Conservation (phyloP, 2,113 vertebrate genomes). For the Aspidoscelis tigris region DNA sequence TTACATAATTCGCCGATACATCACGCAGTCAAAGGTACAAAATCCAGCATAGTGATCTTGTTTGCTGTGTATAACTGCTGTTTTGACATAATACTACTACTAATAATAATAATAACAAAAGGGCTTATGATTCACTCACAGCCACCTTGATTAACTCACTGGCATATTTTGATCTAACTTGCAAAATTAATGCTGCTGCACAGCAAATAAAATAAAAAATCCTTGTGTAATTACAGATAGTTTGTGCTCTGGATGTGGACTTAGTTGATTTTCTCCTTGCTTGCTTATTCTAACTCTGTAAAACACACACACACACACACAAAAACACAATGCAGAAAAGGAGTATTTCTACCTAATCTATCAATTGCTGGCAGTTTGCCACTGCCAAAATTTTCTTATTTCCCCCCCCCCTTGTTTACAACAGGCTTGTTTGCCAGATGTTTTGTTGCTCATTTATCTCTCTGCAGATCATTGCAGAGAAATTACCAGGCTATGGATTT, state of each 20-base stretch:
- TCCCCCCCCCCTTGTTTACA: conserved; percentile 54
- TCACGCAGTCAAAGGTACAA: too few relatives aligned
- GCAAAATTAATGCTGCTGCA: not conserved
- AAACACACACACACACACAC: not conserved
- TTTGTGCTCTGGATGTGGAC: conserved; percentile 3
- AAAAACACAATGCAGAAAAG: conserved; percentile 30
- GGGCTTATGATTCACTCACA: not conserved
- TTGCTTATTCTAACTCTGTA: conserved; percentile 10
- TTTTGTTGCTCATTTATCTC: conserved; percentile 65
- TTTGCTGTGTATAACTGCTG: too few relatives aligned
- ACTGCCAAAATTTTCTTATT: conserved; percentile 60
- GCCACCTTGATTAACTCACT: not conserved
- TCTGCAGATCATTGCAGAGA: conserved; percentile 56
- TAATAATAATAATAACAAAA: too few relatives aligned
- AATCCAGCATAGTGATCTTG: too few relatives aligned
- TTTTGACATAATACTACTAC: too few relatives aligned
- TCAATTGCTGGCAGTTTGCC: conserved; percentile 69
- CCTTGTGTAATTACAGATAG: not conserved
- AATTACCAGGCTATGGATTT: conserved; percentile 57
- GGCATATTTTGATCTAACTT: not conserved
- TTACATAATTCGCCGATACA: too few relatives aligned
- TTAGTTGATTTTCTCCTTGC: not conserved
- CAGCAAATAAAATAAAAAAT: not conserved
- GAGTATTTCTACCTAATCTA: conserved; percentile 67
- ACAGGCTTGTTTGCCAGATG: conserved; percentile 60